Evolutionary conservation across 2,113 vertebrate species (phyloP).

Genomic region (Isichthys henryi): DNA sequence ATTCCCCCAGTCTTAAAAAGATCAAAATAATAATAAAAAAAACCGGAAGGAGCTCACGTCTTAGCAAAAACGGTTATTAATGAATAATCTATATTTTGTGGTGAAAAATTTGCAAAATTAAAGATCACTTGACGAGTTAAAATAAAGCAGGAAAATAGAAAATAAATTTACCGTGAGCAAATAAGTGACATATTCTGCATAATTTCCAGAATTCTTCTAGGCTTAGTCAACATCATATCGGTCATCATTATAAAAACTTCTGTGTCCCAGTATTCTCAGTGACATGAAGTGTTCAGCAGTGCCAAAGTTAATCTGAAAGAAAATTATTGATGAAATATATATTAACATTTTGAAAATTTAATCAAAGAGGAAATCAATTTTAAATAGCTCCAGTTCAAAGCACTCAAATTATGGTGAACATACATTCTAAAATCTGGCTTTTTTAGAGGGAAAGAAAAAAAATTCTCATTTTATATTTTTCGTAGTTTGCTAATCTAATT

Average conservation of each 20-base stretch:
- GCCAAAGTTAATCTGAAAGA: background rate
- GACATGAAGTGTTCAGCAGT: background rate
- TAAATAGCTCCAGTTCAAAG: background rate
- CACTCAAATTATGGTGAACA: background rate
- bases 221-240: background rate
- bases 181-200: background rate
- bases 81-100: background rate
- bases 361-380: background rate
- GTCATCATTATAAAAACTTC: background rate
- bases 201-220: background rate
- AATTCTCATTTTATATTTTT: background rate
- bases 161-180: background rate
- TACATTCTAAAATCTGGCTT: background rate
- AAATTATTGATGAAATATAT: background rate
- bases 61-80: background rate
- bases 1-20: constrained; percentile 17
- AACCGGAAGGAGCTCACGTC: background rate
- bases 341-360: constrained; percentile 4
- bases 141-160: background rate
- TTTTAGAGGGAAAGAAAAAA: background rate
- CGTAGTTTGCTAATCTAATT: background rate
- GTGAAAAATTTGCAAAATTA: background rate
- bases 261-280: background rate
- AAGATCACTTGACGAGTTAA: background rate
- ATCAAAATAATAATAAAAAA: constrained; percentile 18